A percentile compares a stretch with the other conserved stretches of the same genome.
Evolutionary conservation across 2,113 vertebrate species (phyloP).

Genomic region (Melanotaenia duboulayi): DNA sequence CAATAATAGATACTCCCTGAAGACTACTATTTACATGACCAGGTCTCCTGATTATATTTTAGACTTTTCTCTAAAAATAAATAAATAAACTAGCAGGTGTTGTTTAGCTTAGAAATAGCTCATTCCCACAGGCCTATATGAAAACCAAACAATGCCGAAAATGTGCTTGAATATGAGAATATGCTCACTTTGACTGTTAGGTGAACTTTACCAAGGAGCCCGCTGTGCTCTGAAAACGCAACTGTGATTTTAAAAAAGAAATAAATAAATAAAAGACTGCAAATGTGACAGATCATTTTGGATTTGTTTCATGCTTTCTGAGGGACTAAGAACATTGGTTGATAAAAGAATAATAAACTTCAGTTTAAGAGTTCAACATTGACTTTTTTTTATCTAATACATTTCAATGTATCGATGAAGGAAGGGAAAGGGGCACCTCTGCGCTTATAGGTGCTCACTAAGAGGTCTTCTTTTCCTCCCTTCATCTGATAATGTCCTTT

Average conservation of each 20-base stretch:
- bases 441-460: no score
- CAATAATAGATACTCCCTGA: conserved; percentile 13
- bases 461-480: no score
- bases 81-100: not conserved
- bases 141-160: no score
- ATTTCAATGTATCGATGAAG: no score
- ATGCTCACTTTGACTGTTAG: conserved; percentile 14
- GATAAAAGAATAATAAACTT: conserved; percentile 21
- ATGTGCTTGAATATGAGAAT: not conserved
- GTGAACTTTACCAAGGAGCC: conserved; percentile 23
- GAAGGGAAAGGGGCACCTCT: no score
- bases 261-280: not conserved
- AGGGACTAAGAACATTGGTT: not conserved
- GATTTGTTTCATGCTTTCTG: conserved; percentile 4
- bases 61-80: not conserved
- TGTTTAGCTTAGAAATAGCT: not conserved
- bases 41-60: not conserved
- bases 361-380: conserved; percentile 25
- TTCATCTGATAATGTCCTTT: no score
- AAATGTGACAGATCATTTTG: not conserved
- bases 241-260: not conserved
- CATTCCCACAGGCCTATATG: no score
- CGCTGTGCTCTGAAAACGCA: not conserved
- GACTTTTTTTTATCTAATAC: no score
- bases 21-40: conserved; percentile 9